phyloP scores from a whole-genome alignment of 92 coral and sea anemone genomes.

The Porites divaricata region DNA sequence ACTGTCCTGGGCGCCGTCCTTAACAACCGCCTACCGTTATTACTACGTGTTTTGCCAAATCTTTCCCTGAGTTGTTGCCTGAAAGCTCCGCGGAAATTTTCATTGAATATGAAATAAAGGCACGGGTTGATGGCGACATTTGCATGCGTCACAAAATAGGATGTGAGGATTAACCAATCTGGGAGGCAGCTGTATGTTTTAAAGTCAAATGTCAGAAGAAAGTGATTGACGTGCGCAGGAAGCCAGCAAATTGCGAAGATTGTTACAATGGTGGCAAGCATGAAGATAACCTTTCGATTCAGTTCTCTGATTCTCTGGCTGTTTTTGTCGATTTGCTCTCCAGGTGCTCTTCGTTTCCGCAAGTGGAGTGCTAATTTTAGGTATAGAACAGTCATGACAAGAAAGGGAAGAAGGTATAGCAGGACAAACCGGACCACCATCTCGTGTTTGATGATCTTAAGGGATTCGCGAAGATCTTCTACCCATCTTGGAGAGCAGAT shows the following conservation, averaged over 20 bases:
- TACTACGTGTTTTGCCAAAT: not conserved
- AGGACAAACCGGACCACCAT: constrained; percentile 51
- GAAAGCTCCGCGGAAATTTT: constrained; percentile 66
- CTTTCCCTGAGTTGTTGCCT: constrained; percentile 9
- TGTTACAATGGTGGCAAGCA: constrained; percentile 74
- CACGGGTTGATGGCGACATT: constrained; percentile 80
- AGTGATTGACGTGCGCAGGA: constrained; percentile 67
- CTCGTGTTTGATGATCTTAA: constrained; percentile 41
- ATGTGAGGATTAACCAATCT: constrained; percentile 7
- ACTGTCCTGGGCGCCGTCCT: not conserved
- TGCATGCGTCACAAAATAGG: constrained; percentile 63
- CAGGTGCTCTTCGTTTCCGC: constrained; percentile 72
- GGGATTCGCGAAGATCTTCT: not conserved
- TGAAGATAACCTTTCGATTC: constrained; percentile 69
- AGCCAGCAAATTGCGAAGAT: constrained; percentile 82
- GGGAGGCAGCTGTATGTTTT: constrained; percentile 45
- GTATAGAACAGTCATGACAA: constrained; percentile 68
- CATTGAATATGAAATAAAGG: constrained; percentile 76
- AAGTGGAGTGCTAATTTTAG: constrained; percentile 57
- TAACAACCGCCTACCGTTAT: not conserved
- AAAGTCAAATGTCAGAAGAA: constrained; percentile 37
- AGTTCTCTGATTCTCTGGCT: constrained; percentile 61
- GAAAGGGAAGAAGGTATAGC: constrained; percentile 71
- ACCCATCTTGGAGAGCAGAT: constrained; percentile 48
- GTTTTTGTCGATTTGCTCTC: constrained; percentile 62